Base-by-base conservation (phyloP, 2,113 vertebrate genomes). In the Poeciliopsis retropinna region DNA sequence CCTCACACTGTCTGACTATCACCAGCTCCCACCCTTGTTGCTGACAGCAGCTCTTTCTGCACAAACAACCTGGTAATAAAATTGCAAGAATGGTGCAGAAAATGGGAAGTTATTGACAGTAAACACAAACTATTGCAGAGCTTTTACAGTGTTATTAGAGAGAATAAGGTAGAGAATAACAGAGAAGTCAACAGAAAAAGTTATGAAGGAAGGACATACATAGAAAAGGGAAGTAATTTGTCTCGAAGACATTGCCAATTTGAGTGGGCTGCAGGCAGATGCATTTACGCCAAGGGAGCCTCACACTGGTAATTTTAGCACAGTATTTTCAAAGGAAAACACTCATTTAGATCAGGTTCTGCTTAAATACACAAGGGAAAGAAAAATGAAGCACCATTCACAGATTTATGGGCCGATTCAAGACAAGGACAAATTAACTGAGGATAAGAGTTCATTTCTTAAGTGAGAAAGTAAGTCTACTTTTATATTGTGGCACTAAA, bases 221-320 rank as follows among this genome's bases (percentile, higher is more conserved):
- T 74, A 80, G 70, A 69, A 74, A 75, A 34, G 32, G 72, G 73
- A 74, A 84, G 87, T 85, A 32, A 93, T 92, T 88, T 91, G 85
- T 89, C 82, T 82, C 78, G 13, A 27, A 85, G 76, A 91, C 85
- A 88, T 85, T 88, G 84, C 63, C 82, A 85, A 86, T 92, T 89
- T 88, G 63, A 84, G 82, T 19, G 64, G 62, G 70, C 65, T 62
- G 81, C 70, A 77, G 69, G 70, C 63, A 75, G 79, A 89, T 3
- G 70, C 15, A 54, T 80, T 71, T 83, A 64, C 70, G 75, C 69
- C 76, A 75, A 75, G 41, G 34, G 71, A 77, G 72, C n/a, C 29
- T 5, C 47, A 73, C 62, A 67, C 72, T 66, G 54, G 60, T 29
- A 65, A 60, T 72, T 82, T 88, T 70, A 82, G 71, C 73, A 70